phyloP scores from a whole-genome alignment of 2,797 vertebrate species.

The Prionace glauca region DNA sequence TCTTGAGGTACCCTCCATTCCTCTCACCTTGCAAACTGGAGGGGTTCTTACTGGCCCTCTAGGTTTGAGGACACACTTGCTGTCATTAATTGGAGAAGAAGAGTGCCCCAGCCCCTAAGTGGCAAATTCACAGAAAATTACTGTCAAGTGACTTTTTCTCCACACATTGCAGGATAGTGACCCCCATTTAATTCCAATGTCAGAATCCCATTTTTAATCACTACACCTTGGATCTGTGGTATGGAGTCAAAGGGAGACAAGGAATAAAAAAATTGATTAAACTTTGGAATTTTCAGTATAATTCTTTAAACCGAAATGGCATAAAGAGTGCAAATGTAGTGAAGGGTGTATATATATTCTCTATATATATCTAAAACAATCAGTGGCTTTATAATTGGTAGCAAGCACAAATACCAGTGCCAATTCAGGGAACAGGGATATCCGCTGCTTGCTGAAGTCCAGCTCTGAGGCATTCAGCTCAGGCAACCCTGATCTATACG shows the following conservation, averaged over 20 bases:
- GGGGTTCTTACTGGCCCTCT: neutral
- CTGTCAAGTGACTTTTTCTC: neutral
- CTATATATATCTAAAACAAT: neutral
- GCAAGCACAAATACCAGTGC: neutral
- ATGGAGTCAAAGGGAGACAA: neutral
- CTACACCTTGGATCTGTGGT: neutral
- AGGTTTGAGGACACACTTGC: no score
- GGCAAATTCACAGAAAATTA: neutral
- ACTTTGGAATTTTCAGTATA: neutral
- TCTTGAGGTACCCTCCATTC: no score
- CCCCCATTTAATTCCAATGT: neutral
- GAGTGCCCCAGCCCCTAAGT: neutral
- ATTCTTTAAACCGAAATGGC: neutral
- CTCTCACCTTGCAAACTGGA: neutral
- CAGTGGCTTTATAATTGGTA: neutral
- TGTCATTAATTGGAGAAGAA: neutral
- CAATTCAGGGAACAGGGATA: neutral
- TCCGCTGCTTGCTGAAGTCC: no score
- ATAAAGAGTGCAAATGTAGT: neutral
- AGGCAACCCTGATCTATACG: no score
- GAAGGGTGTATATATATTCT: neutral
- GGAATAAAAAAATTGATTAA: neutral
- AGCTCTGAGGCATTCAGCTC: no score
- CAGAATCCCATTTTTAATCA: neutral
- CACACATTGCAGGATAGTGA: neutral